phyloP scores from a whole-genome alignment of 2,888 invertebrate species.

The Agrochola litura region DNA sequence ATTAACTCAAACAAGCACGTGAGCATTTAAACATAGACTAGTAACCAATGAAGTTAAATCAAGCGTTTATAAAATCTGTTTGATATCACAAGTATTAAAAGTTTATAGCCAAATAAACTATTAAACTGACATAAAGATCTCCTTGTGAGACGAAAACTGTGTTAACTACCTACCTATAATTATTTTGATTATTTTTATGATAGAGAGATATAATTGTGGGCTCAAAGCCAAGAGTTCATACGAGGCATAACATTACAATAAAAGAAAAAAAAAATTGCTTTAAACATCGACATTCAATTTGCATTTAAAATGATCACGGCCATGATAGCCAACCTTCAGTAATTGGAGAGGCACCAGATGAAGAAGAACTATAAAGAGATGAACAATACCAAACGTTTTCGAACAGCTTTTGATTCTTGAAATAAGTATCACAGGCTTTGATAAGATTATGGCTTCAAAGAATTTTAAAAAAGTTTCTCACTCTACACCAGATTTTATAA shows the following conservation, averaged over 20 bases:
- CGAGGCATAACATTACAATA: slow-evolving; percentile 12
- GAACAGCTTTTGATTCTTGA: neutral
- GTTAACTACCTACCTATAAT: slow-evolving; percentile 8
- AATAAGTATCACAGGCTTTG: neutral
- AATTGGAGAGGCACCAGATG: neutral
- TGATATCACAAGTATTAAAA: slow-evolving; percentile 50
- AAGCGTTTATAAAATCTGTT: slow-evolving; percentile 39
- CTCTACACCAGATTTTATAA: neutral
- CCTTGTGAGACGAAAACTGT: slow-evolving; percentile 42
- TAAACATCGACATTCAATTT: neutral
- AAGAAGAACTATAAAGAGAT: neutral
- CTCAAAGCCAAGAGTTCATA: slow-evolving; percentile 24
- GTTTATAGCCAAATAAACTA: slow-evolving; percentile 57
- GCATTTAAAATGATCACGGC: neutral
- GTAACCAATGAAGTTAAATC: slow-evolving; percentile 20
- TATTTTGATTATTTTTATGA: too few species aligned
- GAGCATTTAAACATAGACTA: slow-evolving; percentile 5
- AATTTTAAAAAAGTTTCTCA: neutral
- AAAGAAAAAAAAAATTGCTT: slow-evolving; percentile 12
- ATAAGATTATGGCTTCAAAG: neutral
- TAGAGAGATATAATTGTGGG: slow-evolving; percentile 39
- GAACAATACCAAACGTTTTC: neutral
- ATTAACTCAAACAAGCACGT: slow-evolving; percentile 13
- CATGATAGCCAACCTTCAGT: neutral
- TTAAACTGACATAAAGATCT: slow-evolving; percentile 58